Evolutionary conservation across 1,140 invertebrate genomes (phyloP).

Genomic region (Lepidostoma basale): DNA sequence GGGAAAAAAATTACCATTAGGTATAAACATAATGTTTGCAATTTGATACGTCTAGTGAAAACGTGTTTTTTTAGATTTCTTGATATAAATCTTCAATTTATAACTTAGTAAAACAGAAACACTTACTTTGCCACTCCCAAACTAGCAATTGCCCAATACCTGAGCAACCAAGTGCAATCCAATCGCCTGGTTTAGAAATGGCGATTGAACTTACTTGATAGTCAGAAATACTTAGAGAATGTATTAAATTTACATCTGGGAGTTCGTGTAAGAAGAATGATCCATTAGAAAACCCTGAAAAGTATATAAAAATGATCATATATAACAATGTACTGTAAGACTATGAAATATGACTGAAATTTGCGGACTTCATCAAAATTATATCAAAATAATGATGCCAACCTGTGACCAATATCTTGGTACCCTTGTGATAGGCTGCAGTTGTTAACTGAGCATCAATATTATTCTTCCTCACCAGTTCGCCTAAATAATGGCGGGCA

Average conservation of each 20-base stretch:
- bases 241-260: conserved; percentile 90
- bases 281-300: conserved; percentile 48
- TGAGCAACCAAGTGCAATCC: conserved; percentile 89
- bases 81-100: no score
- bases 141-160: conserved; percentile 89
- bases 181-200: conserved; percentile 89
- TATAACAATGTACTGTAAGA: background rate
- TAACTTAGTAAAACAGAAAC: background rate
- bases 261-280: conserved; percentile 91
- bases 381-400: conserved; percentile 24
- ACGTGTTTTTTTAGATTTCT: background rate
- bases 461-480: conserved; percentile 69
- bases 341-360: background rate
- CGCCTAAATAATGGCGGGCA: conserved; percentile 73
- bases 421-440: conserved; percentile 78
- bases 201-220: conserved; percentile 79
- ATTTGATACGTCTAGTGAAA: background rate
- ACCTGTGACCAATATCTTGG: conserved; percentile 79
- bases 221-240: conserved; percentile 86
- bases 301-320: background rate
- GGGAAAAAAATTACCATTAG: no score
- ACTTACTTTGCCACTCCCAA: conserved; percentile 96
- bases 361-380: no score
- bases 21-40: no score
- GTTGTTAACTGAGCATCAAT: conserved; percentile 71